These are phyloP conservation scores for Pristionchus entomophagus DNA, from an alignment of 2,888 invertebrate species.

Conservation along the genomic window DNA sequence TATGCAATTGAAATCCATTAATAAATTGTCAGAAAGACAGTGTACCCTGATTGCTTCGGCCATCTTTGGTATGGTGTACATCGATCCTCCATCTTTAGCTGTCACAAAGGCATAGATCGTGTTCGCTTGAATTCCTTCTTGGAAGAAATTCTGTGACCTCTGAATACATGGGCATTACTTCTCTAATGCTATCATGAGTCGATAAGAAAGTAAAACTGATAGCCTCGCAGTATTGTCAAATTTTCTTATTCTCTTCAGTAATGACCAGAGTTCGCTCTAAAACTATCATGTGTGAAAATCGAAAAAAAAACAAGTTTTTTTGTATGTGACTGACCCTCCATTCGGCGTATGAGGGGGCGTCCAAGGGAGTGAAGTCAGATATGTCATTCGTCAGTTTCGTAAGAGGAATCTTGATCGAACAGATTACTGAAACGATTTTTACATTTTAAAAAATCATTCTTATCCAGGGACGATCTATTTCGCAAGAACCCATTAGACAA, in stretches of 20 bases:
- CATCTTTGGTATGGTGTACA: neutral
- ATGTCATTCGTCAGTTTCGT: constrained; percentile 72
- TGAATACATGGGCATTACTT: no score
- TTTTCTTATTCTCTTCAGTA: no score
- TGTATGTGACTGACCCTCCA: constrained; percentile 20
- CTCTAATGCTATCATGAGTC: no score
- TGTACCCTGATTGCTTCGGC: constrained; percentile 24
- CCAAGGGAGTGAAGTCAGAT: constrained; percentile 71
- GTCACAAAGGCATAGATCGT: constrained; percentile 71
- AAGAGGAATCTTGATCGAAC: constrained; percentile 63
- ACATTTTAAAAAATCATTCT: no score
- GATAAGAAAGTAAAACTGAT: no score
- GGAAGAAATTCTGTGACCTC: constrained; percentile 19
- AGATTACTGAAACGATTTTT: neutral
- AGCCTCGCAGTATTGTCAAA: no score
- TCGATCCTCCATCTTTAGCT: constrained; percentile 58
- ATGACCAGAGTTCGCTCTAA: no score
- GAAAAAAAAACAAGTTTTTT: no score
- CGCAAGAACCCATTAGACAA: neutral
- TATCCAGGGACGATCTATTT: no score
- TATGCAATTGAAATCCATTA: no score
- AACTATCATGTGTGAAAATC: no score
- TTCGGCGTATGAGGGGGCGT: constrained; percentile 25
- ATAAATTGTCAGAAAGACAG: no score
- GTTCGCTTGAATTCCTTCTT: constrained; percentile 55